Percentiles rank a stretch among this genome's conserved stretches.
These are phyloP conservation scores for Pangasianodon gigas DNA, from an alignment of 2,113 vertebrate genomes.

Conservation along the genomic window DNA sequence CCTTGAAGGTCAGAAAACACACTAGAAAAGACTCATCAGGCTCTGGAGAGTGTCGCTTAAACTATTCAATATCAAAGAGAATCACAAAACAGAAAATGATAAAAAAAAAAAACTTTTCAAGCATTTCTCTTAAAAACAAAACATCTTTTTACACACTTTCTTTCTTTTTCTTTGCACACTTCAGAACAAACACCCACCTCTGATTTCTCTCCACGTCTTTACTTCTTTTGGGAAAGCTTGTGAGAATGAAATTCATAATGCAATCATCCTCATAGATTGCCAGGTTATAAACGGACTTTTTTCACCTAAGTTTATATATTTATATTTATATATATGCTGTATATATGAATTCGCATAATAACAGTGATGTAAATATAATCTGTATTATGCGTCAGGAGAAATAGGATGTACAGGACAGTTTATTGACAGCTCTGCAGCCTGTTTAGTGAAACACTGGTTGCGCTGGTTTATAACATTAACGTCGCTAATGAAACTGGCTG, in stretches of 20 bases:
- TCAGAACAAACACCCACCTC: neutral
- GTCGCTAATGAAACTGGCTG: slow-evolving; percentile 76
- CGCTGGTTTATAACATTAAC: neutral
- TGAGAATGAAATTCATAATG: neutral
- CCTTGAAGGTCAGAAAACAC: neutral
- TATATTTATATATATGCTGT: neutral
- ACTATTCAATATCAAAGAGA: neutral
- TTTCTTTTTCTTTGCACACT: neutral
- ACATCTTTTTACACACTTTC: neutral
- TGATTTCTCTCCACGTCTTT: neutral
- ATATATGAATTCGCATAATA: neutral
- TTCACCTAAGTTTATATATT: neutral
- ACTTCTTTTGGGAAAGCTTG: neutral
- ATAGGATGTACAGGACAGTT: neutral
- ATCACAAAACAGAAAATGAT: slow-evolving; percentile 7
- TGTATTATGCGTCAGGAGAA: neutral
- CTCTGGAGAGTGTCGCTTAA: neutral
- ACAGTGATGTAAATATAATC: neutral
- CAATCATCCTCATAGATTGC: neutral
- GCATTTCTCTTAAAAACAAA: neutral
- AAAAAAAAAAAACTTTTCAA: neutral
- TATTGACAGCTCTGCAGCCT: neutral
- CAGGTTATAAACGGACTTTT: neutral
- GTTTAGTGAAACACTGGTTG: neutral
- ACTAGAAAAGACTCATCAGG: neutral